A percentile compares a stretch with the other conserved stretches of the same genome.
These are phyloP conservation scores for Tiphia femorata DNA, from an alignment of 2,888 invertebrate genomes.

Conservation along the genomic window DNA sequence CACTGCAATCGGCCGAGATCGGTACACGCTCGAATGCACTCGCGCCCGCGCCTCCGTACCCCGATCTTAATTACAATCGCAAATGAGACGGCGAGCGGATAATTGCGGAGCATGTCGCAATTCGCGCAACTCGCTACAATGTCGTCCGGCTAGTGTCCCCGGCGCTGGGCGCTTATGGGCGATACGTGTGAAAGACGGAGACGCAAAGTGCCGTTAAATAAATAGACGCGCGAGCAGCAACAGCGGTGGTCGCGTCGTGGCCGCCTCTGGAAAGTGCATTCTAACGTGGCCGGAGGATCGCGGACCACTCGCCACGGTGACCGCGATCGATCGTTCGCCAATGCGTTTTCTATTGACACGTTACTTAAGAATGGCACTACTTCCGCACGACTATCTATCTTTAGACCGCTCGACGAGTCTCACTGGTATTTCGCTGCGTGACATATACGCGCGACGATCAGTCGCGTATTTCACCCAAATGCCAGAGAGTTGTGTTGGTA, in stretches of 20 bases:
- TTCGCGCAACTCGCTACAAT: slow-evolving; percentile 50
- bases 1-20: slow-evolving; percentile 37
- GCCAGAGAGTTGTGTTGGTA: no score
- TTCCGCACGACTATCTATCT: slow-evolving; percentile 1
- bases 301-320: no score
- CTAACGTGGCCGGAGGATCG: no score
- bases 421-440: no score
- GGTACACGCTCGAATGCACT: slow-evolving; percentile 42
- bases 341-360: slow-evolving; percentile 39
- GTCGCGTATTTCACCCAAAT: no score
- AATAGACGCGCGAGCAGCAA: background rate
- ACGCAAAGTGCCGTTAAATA: background rate
- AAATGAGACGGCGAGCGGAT: slow-evolving; percentile 56
- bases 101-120: slow-evolving; percentile 55
- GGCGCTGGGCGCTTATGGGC: background rate
- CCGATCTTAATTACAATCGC: slow-evolving; percentile 58
- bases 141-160: slow-evolving; percentile 36
- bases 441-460: no score
- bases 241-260: background rate
- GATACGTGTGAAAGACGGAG: background rate
- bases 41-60: slow-evolving; percentile 23
- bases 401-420: no score
- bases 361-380: slow-evolving; percentile 22
- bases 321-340: slow-evolving; percentile 28
- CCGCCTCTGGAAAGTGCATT: slow-evolving; percentile 20